These are phyloP conservation scores for Hypocryptadius cinnamomeus DNA, from an alignment of 2,113 vertebrate species.

Conservation along the genomic window DNA sequence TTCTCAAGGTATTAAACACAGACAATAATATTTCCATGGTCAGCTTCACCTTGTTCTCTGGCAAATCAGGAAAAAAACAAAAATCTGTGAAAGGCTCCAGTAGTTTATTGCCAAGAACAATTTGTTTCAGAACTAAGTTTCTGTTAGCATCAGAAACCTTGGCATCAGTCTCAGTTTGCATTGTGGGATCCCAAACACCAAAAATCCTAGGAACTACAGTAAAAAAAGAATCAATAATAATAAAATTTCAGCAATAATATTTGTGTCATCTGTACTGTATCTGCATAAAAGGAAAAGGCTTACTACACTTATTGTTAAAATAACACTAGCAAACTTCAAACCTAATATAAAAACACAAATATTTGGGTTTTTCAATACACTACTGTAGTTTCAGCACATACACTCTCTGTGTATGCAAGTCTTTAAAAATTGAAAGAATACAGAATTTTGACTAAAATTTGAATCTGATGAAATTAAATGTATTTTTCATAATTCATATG, in stretches of 20 bases:
- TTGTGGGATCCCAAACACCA: neutral
- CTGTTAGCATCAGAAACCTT: neutral
- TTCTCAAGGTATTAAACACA: neutral
- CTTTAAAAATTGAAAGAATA: neutral
- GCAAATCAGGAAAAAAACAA: neutral
- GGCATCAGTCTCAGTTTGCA: neutral
- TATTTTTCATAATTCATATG: neutral
- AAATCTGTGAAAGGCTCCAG: neutral
- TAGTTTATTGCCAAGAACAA: neutral
- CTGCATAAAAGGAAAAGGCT: neutral
- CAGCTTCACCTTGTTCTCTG: neutral
- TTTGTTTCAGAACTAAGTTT: neutral
- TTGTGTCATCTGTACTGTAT: neutral
- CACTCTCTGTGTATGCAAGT: fast-evolving
- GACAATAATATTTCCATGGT: neutral
- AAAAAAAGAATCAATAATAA: neutral
- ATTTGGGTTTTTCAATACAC: neutral
- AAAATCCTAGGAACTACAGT: neutral
- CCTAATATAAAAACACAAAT: neutral
- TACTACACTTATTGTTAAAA: neutral
- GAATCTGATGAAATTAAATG: neutral
- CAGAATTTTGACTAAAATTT: neutral
- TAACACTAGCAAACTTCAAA: neutral
- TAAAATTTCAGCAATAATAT: neutral
- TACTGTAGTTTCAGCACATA: neutral